A percentile compares a stretch with the other conserved stretches of the same genome.
These are phyloP conservation scores for Sterrhoptilus dennistouni DNA, from an alignment of 2,113 vertebrate species.

Conservation along the genomic window DNA sequence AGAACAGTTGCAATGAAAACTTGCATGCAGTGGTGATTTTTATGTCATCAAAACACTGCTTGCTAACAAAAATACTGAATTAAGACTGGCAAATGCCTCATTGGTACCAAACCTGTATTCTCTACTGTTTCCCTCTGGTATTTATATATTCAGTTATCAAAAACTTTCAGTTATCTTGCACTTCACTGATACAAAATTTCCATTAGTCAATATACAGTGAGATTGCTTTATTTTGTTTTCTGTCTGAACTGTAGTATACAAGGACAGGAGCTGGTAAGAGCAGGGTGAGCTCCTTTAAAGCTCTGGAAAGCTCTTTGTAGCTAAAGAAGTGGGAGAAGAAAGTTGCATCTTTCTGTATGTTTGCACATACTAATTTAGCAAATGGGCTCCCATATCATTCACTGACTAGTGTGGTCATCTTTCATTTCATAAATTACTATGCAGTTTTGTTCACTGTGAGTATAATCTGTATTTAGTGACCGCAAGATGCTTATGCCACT, in stretches of 20 bases:
- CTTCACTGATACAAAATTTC: conserved; percentile 43
- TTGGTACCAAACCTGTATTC: neutral
- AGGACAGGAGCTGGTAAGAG: conserved; percentile 33
- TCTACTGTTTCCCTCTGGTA: neutral
- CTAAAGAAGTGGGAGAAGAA: neutral
- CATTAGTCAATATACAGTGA: neutral
- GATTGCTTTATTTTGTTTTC: conserved; percentile 51
- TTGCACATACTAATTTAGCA: conserved; percentile 65
- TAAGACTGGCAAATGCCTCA: neutral
- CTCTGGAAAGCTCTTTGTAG: neutral
- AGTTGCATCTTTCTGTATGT: conserved; percentile 31
- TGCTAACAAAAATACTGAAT: neutral
- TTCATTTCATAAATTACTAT: conserved; percentile 77
- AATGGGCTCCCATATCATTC: conserved; percentile 50
- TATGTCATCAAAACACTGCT: neutral
- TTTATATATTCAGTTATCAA: neutral
- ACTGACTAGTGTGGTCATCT: conserved; percentile 46
- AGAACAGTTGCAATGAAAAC: conserved; percentile 2
- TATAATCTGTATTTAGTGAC: conserved; percentile 74
- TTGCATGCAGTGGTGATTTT: neutral
- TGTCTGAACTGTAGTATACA: neutral
- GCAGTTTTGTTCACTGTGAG: conserved; percentile 81
- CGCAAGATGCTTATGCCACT: conserved; percentile 72
- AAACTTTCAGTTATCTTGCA: conserved; percentile 21
- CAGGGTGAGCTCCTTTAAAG: neutral